Evolutionary conservation across 2,797 vertebrate species (phyloP), one percentile per base, ranked within the genome.

Genomic region (Acanthurus tractus): DNA sequence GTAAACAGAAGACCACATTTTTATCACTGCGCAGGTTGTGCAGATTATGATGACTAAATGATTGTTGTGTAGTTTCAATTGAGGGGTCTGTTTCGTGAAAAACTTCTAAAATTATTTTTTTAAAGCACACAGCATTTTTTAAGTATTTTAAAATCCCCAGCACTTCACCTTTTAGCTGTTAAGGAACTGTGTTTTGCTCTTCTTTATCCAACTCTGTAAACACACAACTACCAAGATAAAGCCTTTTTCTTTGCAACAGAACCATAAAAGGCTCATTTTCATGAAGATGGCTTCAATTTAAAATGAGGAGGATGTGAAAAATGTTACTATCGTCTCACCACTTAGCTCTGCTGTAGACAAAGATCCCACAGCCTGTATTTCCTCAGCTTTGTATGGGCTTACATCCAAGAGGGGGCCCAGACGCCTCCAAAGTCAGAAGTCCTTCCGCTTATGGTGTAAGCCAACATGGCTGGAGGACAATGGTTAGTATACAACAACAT

Each of bases 1-100:
- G 42, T 59, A 76, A 86, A 80, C 63, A 52, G 63, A 61, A 54
- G 52, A 72, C 1, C 29, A 34, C 29, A 34, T 34, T 58, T 76
- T 56, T 44, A 58, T 23, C 56, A 42, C 13, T 46, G 22, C 23
- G 55, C 22, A 29, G 48, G 55, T 67, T 66, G 66, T 36, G 69
- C 66, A 57, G 49, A 34, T 34, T 34, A 34, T 34, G 23, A 58
- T 63, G 59, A 55, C 2, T 45, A 13, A 44, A 55, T n/a, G 62
- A 61, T 14, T 1, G 2, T 36, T 76, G 68, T 34, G 36, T 18
- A 48, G 56, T n/a, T 13, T 1, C 44, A 34, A 34, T 14, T 25
- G 6, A 13, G 7, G 6, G 44, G 17, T 3, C 49, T 11, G 44
- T 14, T 74, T 70, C 6, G 23, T 18, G 22, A 14, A 58, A 49